A percentile compares a stretch with the other conserved stretches of the same genome.
Evolutionary conservation across 2,113 vertebrate genomes (phyloP).

Genomic region (Sylvilagus bachmani): DNA sequence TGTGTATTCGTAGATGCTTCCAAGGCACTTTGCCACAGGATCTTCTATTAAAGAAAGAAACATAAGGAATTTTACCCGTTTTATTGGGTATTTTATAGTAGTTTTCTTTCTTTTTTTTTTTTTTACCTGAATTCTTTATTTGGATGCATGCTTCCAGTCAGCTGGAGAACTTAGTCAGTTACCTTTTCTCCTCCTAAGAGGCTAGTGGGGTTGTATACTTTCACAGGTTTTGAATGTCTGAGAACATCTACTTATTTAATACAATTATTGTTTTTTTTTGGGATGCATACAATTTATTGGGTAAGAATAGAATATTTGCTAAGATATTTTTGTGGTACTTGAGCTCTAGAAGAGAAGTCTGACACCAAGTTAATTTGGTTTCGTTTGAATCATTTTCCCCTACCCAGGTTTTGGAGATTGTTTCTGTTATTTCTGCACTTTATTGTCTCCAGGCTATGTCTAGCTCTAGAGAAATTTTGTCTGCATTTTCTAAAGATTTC

Average conservation of each 20-base stretch:
- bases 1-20: neutral
- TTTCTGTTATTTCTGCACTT: neutral
- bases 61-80: neutral
- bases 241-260: neutral
- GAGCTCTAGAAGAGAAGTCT: neutral
- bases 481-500: slow-evolving; percentile 22
- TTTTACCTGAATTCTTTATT: neutral
- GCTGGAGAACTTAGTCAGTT: neutral
- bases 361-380: neutral
- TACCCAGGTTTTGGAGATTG: neutral
- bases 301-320: neutral
- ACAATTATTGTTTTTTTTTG: neutral
- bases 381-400: slow-evolving; percentile 18
- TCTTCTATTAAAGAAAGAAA: neutral
- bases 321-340: neutral
- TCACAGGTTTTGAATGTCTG: neutral
- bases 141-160: neutral
- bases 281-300: neutral
- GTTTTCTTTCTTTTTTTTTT: neutral
- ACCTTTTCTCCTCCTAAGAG: neutral
- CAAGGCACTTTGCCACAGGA: neutral
- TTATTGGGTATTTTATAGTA: neutral
- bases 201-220: neutral
- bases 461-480: neutral
- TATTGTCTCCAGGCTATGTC: neutral